Conservation (phyloP, 2,797 vertebrate species). For the Microctenopoma lineatum region DNA sequence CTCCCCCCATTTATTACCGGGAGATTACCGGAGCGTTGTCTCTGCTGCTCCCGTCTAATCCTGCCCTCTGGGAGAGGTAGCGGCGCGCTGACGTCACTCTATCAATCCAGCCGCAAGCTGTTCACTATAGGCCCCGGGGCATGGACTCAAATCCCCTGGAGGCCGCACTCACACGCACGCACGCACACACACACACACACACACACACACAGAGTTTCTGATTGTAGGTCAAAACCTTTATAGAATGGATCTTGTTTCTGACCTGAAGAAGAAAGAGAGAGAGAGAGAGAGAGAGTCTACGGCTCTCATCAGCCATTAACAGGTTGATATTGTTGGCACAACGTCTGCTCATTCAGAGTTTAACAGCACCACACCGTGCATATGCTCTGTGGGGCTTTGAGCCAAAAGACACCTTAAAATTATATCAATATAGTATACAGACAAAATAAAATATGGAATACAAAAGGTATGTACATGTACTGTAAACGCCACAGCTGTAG, state of each 20-base stretch:
- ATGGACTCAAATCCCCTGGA: conserved; percentile 66
- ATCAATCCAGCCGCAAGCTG: conserved; percentile 78
- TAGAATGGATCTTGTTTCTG: neutral
- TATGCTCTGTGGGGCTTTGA: too few relatives aligned
- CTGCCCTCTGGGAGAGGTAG: conserved; percentile 78
- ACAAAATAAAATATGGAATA: too few relatives aligned
- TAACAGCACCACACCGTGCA: too few relatives aligned
- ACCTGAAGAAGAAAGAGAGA: too few relatives aligned
- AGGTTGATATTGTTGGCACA: neutral
- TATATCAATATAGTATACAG: too few relatives aligned
- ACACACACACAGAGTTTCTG: conserved; percentile 11
- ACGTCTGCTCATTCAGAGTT: too few relatives aligned
- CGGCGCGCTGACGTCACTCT: conserved; percentile 80
- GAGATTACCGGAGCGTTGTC: conserved; percentile 82
- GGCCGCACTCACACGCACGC: conserved; percentile 3
- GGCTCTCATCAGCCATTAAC: neutral
- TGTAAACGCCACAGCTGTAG: too few relatives aligned
- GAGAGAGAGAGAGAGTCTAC: neutral
- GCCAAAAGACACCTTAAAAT: too few relatives aligned
- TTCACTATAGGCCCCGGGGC: conserved; percentile 66
- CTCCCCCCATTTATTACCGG: conserved; percentile 69
- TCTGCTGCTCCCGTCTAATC: conserved; percentile 82
- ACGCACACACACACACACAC: conserved; percentile 10
- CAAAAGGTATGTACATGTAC: too few relatives aligned
- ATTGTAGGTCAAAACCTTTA: conserved; percentile 14